Evolutionary conservation across 2,797 vertebrate genomes (phyloP), one percentile per base, ranked within the genome.

Genomic region (Tinamus major): DNA sequence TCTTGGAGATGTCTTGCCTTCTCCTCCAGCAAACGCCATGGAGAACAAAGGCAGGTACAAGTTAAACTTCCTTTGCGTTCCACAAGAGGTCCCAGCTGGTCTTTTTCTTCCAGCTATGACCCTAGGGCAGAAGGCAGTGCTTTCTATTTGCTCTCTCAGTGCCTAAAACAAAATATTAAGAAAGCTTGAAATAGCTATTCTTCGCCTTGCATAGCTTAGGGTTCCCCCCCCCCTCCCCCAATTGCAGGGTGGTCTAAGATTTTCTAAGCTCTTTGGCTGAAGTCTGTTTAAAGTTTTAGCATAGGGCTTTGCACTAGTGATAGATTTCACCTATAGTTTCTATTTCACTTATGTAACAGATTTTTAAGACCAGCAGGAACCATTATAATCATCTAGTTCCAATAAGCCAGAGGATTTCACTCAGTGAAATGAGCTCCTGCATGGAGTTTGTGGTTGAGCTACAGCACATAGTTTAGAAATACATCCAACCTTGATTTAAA

Each of bases 61-160:
- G 48, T 78, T 92, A 90, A 96, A 92, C 75, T 96, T 93, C 91
- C 94, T 88, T 95, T 90, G 75, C 68, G 79, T 96, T 96, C 95
- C 96, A 96, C 91, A 84, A 95, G 92, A 95, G 92, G 94, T 96
- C 94, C 93, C 92, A 96, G 92, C 92, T 87, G 89, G 80, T 92
- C 87, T 92, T 95, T 95, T 84, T 93, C 95, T 95, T 89, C 62
- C 83, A 94, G 87, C 70, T 4, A 77, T 84, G 79, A 69, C 89
- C 89, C 75, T 53, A 46, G 94, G 95, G 93, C 93, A 92, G 89
- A 83, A 91, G 75, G 75, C 86, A 42, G 2, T 75, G 92, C 61
- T 90, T 95, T 94, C 61, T 94, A 42, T 92, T 96, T 95, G 65
- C 35, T 93, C 62, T 90, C 65, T 58, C n/a, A 76, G 53, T 85